Conservation (phyloP, 1,140 invertebrate genomes). For the Trichonephila inaurata region DNA sequence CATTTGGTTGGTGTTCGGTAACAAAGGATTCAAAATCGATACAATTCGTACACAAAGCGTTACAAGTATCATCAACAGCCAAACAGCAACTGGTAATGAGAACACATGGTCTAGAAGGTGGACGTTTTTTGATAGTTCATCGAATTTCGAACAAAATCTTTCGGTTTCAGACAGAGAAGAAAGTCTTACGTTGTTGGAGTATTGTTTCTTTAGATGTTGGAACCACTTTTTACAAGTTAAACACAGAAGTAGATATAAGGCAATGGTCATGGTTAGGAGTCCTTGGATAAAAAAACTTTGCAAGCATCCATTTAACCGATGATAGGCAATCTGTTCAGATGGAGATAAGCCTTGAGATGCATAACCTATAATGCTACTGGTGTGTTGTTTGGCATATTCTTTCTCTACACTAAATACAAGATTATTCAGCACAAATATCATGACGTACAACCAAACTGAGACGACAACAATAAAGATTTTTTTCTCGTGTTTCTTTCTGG, state of each 20-base stretch:
- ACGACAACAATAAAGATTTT: background rate
- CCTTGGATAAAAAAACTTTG: slow-evolving; percentile 60
- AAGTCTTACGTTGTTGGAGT: background rate
- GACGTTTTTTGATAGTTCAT: slow-evolving; percentile 13
- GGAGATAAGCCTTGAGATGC: background rate
- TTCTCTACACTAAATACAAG: background rate
- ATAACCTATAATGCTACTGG: background rate
- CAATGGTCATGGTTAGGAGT: slow-evolving; percentile 21
- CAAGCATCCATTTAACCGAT: background rate
- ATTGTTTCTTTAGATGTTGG: slow-evolving; percentile 3
- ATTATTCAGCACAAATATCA: background rate
- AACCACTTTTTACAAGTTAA: slow-evolving; percentile 30
- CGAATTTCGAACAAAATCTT: slow-evolving; percentile 6
- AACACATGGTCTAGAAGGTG: slow-evolving; percentile 22
- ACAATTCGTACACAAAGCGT: slow-evolving; percentile 64
- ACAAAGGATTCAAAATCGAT: slow-evolving; percentile 45
- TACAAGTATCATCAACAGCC: slow-evolving; percentile 61
- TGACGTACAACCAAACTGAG: background rate
- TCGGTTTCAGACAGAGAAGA: background rate
- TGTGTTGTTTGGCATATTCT: background rate
- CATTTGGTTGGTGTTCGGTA: slow-evolving; percentile 44
- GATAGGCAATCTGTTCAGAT: background rate
- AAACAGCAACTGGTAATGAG: slow-evolving; percentile 45
- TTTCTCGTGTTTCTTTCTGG: background rate
- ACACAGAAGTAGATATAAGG: slow-evolving; percentile 44